Base-by-base conservation (phyloP, 2,113 vertebrate species). In the Etheostoma spectabile region DNA sequence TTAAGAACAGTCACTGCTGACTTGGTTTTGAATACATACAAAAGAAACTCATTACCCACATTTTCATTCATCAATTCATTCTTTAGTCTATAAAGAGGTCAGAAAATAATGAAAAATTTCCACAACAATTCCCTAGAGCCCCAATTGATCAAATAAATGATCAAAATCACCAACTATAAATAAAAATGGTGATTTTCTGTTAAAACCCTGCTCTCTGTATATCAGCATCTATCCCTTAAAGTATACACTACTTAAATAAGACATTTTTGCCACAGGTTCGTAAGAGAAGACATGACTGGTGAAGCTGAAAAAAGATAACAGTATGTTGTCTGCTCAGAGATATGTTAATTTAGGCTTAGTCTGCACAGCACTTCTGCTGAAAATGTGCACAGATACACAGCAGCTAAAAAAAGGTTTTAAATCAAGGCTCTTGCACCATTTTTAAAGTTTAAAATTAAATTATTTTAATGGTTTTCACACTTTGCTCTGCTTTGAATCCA, bases 311-410 rank as follows among this genome's bases (percentile, higher is more conserved):
- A 49, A 48, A 49, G 46, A 74, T 14, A 52, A 8, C 46, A 8
- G 62, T 15, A 51, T 13, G 45, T 64, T 61, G 63, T 65, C 56
- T 79, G 68, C 59, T 60, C 56, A 62, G 42, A 64, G 59, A 60
- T 59, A 16, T 46, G 77, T 77, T 73, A 80, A 81, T 80, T 70
- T 0, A 70, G 55, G 53, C 19, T 65, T 22, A 33, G 55, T 74
- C 70, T 69, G 67, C 66, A 70, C 27, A 78, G 22, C 51, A 38
- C 55, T 77, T 79, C 66, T 61, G 51, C 61, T 63, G 57, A 27
- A 74, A 86, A 72, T 33, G 63, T 78, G 81, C 67, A 57, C 38
- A 83, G 74, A 89, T 4, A 42, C 55, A 51, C 21, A 19, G 21
- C 21, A 22, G 61, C 38, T 30, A 19, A 67, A n/a, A n/a, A n/a